These are phyloP conservation scores for Scaptomyza cyrtandrae DNA, from an alignment of 2,888 invertebrate genomes.

Conservation along the genomic window DNA sequence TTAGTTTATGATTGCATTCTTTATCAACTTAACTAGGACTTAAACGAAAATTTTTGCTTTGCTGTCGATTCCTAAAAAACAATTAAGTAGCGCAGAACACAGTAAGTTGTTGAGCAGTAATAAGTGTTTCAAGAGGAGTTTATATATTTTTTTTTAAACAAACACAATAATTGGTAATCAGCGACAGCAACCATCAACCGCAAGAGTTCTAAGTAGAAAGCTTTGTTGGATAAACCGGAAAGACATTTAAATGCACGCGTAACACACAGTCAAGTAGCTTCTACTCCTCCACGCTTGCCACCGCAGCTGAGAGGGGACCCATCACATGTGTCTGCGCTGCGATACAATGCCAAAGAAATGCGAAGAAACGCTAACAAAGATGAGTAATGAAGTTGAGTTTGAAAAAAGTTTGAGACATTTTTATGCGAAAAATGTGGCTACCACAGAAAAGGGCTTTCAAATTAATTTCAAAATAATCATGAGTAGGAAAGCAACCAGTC, in stretches of 20 bases:
- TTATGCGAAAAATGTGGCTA: constrained; percentile 41
- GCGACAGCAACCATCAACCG: background rate
- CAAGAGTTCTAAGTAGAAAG: background rate
- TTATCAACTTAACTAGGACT: too few species aligned
- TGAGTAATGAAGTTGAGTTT: constrained; percentile 55
- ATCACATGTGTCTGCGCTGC: constrained; percentile 15
- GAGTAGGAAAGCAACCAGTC: constrained; percentile 48
- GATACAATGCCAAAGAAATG: constrained; percentile 14
- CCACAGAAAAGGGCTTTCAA: constrained; percentile 64
- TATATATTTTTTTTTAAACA: background rate
- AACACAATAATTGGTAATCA: background rate
- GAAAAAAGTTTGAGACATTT: constrained; percentile 43
- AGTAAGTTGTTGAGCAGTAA: background rate
- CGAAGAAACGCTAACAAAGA: constrained; percentile 24
- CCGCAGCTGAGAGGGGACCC: background rate
- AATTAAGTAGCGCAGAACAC: too few species aligned
- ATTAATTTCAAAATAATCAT: constrained; percentile 79
- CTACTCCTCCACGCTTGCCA: too few species aligned
- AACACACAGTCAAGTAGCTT: constrained; percentile 6
- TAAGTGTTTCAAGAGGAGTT: background rate
- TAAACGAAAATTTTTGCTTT: too few species aligned
- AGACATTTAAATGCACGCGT: constrained; percentile 23
- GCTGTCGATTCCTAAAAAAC: too few species aligned
- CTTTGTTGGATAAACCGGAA: constrained; percentile 25
- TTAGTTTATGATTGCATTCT: too few species aligned